A percentile compares a stretch with the other conserved stretches of the same genome.
phyloP scores from a whole-genome alignment of 2,113 vertebrate species.

The Menura novaehollandiae region DNA sequence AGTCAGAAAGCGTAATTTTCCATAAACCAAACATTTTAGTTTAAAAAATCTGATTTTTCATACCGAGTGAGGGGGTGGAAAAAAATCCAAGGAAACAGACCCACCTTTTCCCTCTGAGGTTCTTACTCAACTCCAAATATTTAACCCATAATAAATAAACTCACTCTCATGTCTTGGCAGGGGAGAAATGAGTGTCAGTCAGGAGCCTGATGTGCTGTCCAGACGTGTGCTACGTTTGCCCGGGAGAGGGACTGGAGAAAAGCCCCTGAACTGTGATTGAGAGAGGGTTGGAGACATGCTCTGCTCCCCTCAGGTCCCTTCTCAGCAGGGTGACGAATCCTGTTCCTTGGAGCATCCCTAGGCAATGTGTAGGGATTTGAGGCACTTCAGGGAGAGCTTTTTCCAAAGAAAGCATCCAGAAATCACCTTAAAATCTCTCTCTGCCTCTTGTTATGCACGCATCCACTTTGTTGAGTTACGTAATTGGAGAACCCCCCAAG shows the following conservation, averaged over 20 bases:
- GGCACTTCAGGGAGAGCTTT: not conserved
- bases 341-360: not conserved
- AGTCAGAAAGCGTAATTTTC: not conserved
- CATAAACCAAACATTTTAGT: not conserved
- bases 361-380: rapidly evolving
- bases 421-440: not conserved
- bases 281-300: rapidly evolving
- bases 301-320: not conserved
- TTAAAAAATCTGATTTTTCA: not conserved
- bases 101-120: slow-evolving; percentile 31
- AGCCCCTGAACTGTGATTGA: not conserved
- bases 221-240: not conserved
- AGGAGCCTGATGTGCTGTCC: not conserved
- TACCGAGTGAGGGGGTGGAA: not conserved
- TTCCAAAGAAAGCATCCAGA: not conserved
- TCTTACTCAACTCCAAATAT: slow-evolving; percentile 21
- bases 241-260: not conserved
- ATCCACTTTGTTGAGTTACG: not conserved
- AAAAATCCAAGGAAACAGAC: not conserved
- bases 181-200: not conserved
- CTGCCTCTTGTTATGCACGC: not conserved
- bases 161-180: not conserved
- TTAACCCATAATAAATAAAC: slow-evolving; percentile 29
- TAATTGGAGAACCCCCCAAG: not conserved
- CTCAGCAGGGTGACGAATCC: not conserved